A percentile compares a stretch with the other conserved stretches of the same genome.
phyloP scores from a whole-genome alignment of 2,888 invertebrate species.

The Leptopterna dolabrata region DNA sequence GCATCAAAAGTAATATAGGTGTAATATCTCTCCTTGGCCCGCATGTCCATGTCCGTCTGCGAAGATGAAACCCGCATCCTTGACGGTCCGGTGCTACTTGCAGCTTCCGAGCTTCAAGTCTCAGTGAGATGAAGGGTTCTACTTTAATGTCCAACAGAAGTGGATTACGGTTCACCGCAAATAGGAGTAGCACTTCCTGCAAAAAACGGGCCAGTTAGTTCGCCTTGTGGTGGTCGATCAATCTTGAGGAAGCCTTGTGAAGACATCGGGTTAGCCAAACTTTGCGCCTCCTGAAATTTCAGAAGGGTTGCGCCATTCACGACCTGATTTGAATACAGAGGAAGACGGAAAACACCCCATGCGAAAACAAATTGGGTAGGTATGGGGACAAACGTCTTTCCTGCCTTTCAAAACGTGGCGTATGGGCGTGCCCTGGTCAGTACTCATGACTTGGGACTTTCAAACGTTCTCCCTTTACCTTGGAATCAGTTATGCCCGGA shows the following conservation, averaged over 20 bases:
- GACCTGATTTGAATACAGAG: constrained; percentile 37
- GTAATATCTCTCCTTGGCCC: background rate
- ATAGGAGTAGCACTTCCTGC: background rate
- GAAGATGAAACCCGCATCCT: background rate
- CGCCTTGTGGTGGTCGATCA: background rate
- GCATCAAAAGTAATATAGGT: background rate
- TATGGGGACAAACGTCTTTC: background rate
- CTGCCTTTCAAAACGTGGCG: constrained; percentile 20
- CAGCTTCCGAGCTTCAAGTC: background rate
- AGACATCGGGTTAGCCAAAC: background rate
- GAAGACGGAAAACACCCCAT: background rate
- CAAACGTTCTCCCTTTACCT: constrained; percentile 11
- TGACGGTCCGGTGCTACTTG: background rate
- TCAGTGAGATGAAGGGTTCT: background rate
- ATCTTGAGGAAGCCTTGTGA: background rate
- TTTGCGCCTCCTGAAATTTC: background rate
- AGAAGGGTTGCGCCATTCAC: background rate
- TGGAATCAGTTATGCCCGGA: background rate
- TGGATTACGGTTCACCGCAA: background rate
- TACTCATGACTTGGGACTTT: constrained; percentile 14
- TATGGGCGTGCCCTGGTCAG: constrained; percentile 6
- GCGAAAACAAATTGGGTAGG: background rate
- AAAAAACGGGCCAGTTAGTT: background rate
- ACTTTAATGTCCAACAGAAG: background rate
- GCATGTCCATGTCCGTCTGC: background rate